A percentile compares a stretch with the other conserved stretches of the same genome.
These are phyloP conservation scores for Aricia agestis DNA, from an alignment of 1,140 invertebrate species.

Conservation along the genomic window DNA sequence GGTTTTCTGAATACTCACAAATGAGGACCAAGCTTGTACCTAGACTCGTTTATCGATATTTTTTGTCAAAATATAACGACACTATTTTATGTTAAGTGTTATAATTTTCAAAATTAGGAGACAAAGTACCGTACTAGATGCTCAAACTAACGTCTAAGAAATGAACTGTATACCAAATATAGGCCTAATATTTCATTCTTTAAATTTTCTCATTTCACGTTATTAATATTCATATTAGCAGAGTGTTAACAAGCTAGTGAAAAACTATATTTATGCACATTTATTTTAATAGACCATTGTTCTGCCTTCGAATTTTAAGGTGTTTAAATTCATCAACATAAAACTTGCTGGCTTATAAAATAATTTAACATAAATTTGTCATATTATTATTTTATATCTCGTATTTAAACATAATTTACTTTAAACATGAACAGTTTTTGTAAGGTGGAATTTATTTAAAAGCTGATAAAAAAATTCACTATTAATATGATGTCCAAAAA, in stretches of 20 bases:
- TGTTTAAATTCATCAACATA: not conserved
- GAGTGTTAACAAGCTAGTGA: not conserved
- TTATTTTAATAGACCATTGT: not conserved
- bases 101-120: not conserved
- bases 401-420: not conserved
- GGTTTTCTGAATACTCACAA: not conserved
- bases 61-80: not conserved
- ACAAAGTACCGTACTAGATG: too few species aligned
- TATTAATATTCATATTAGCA: not conserved
- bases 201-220: too few species aligned
- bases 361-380: not conserved
- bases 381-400: not conserved
- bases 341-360: not conserved
- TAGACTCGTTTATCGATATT: not conserved
- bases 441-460: too few species aligned
- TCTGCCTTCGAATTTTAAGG: not conserved
- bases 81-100: not conserved
- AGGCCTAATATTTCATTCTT: too few species aligned
- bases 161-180: too few species aligned
- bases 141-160: too few species aligned
- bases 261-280: not conserved
- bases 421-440: too few species aligned
- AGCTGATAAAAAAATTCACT: too few species aligned
- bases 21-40: not conserved
- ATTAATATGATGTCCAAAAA: too few species aligned